Evolutionary conservation across 2,797 vertebrate species (phyloP).

Genomic region (Myripristis jacobus): DNA sequence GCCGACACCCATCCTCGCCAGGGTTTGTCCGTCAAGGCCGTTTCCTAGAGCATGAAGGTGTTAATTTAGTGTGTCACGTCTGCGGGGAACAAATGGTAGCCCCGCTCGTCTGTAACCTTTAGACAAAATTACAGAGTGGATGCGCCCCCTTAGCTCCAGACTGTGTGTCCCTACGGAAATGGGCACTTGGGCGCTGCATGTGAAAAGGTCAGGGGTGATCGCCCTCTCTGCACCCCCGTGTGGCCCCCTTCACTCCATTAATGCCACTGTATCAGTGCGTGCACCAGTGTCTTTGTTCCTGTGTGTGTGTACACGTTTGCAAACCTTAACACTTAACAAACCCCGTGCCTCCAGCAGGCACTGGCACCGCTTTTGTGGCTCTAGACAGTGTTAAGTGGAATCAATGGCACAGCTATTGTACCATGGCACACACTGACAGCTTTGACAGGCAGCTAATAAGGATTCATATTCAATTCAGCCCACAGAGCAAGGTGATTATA

Average conservation of each 20-base stretch:
- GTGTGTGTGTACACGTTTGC: not conserved
- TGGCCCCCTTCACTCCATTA: constrained; percentile 6
- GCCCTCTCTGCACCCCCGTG: not conserved
- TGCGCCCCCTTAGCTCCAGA: constrained; percentile 25
- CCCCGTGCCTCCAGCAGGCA: constrained; percentile 19
- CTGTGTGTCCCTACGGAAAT: constrained; percentile 33
- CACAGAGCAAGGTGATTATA: constrained; percentile 73
- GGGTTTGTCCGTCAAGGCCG: constrained; percentile 49
- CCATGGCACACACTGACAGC: constrained; percentile 47
- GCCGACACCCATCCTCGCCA: not conserved
- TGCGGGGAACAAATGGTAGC: constrained; percentile 43
- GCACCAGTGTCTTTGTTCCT: not conserved
- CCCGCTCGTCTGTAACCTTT: constrained; percentile 63
- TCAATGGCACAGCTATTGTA: constrained; percentile 49
- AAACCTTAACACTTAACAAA: not conserved
- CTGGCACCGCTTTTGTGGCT: constrained; percentile 17
- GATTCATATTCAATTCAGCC: constrained; percentile 69
- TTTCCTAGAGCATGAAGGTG: constrained; percentile 60
- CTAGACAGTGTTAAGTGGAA: constrained; percentile 44
- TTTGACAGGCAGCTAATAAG: constrained; percentile 79
- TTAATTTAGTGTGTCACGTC: constrained; percentile 63
- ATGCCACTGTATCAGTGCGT: not conserved
- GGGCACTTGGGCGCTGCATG: constrained; percentile 23
- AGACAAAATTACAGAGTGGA: constrained; percentile 19
- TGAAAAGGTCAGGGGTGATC: constrained; percentile 44